phyloP scores from a whole-genome alignment of 1,140 invertebrate species.

The Drosophila yakuba region DNA sequence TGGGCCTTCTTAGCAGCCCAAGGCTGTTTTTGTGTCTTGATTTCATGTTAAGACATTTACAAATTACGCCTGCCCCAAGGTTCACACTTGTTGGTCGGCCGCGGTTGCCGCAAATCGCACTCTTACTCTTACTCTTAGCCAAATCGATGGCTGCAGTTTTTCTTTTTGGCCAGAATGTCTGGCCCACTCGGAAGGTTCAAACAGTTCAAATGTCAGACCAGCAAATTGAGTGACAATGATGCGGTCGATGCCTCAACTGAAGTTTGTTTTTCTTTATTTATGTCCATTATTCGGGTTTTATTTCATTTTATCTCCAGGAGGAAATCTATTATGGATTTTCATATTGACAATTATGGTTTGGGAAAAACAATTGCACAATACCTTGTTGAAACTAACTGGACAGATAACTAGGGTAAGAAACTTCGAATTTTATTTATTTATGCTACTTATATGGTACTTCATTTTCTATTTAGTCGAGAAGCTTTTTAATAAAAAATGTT shows the following conservation, averaged over 20 bases:
- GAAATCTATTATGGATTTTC: background rate
- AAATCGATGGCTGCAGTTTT: constrained; percentile 41
- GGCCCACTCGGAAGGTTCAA: constrained; percentile 28
- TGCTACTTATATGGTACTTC: too few relatives aligned
- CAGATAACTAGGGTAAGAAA: too few relatives aligned
- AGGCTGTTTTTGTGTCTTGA: constrained; percentile 42
- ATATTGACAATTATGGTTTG: too few relatives aligned
- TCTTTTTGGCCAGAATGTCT: constrained; percentile 25
- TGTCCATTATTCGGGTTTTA: background rate
- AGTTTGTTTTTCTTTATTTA: constrained; percentile 8
- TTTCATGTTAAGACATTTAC: constrained; percentile 67
- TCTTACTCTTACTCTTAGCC: background rate
- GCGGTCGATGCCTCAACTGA: constrained; percentile 36
- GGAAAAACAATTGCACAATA: too few relatives aligned
- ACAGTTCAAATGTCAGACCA: constrained; percentile 54
- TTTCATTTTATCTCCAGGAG: constrained; percentile 1
- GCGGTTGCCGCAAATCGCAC: background rate
- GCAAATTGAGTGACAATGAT: constrained; percentile 74
- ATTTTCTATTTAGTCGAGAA: too few relatives aligned
- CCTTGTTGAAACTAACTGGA: too few relatives aligned
- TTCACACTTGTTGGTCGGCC: constrained; percentile 40
- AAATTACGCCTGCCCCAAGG: constrained; percentile 58
- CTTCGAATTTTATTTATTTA: too few relatives aligned
- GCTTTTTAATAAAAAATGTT: too few relatives aligned
- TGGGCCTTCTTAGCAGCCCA: constrained; percentile 19